Evolutionary conservation across 2,888 invertebrate species (phyloP).

Genomic region (Ormyrus rosae): DNA sequence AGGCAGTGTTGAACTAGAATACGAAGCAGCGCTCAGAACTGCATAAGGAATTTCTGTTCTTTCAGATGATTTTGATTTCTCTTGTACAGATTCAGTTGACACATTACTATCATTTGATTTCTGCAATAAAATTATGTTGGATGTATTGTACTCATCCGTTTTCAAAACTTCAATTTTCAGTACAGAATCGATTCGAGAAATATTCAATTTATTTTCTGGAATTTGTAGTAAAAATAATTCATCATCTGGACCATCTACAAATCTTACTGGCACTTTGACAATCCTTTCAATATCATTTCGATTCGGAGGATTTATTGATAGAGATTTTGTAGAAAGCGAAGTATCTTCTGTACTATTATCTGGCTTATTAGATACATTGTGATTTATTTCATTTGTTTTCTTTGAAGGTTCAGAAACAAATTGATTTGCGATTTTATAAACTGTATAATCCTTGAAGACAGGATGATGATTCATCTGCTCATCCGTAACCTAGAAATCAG

Average conservation of each 20-base stretch:
- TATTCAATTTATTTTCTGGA: slow-evolving; percentile 59
- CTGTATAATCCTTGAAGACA: slow-evolving; percentile 40
- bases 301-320: slow-evolving; percentile 42
- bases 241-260: slow-evolving; percentile 58
- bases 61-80: background rate
- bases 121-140: slow-evolving; percentile 3
- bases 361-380: slow-evolving; percentile 44
- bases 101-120: slow-evolving; percentile 26
- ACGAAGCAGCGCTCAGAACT: too few species aligned
- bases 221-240: slow-evolving; percentile 59
- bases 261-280: slow-evolving; percentile 59
- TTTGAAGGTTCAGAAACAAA: slow-evolving; percentile 43
- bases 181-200: slow-evolving; percentile 51
- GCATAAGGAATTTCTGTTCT: background rate
- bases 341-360: slow-evolving; percentile 20
- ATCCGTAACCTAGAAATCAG: slow-evolving; percentile 73
- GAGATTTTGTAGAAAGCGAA: slow-evolving; percentile 26
- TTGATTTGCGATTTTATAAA: slow-evolving; percentile 37
- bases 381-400: slow-evolving; percentile 32
- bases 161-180: slow-evolving; percentile 59
- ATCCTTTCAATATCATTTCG: slow-evolving; percentile 34
- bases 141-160: slow-evolving; percentile 4
- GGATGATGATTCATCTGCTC: slow-evolving; percentile 50
- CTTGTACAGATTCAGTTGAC: background rate
- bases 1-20: too few species aligned